A percentile compares a stretch with the other conserved stretches of the same genome.
Evolutionary conservation across 2,113 vertebrate genomes (phyloP).

Genomic region (Amphilophus citrinellus): DNA sequence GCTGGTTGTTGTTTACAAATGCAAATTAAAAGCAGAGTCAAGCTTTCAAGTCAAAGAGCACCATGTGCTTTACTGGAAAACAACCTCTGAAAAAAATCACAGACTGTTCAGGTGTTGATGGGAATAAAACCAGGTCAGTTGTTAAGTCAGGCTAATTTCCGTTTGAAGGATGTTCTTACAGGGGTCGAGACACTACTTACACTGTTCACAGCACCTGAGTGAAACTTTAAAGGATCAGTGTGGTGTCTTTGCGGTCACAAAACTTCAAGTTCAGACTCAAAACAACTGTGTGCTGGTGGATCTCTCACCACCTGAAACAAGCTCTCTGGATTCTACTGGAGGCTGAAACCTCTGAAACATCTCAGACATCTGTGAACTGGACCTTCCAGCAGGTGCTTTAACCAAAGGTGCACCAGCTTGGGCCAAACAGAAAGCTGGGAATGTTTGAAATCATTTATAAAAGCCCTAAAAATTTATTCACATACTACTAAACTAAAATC

Average conservation of each 20-base stretch:
- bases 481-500: not conserved
- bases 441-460: not conserved
- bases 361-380: no score
- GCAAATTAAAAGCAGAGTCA: not conserved
- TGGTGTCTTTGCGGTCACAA: not conserved
- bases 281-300: rapidly evolving
- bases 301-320: not conserved
- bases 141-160: not conserved
- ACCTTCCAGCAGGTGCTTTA: not conserved
- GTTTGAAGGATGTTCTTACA: not conserved
- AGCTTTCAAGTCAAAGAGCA: not conserved
- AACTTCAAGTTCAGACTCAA: not conserved
- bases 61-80: not conserved
- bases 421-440: not conserved
- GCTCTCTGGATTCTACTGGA: no score
- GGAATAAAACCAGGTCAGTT: not conserved
- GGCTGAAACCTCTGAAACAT: no score
- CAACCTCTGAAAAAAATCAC: not conserved
- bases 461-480: not conserved
- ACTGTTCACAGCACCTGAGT: not conserved
- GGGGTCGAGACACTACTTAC: not conserved
- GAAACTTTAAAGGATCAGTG: not conserved
- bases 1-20: not conserved
- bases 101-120: not conserved
- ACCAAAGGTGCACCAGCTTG: not conserved